Percentiles rank a stretch among this genome's conserved stretches.
phyloP scores from a whole-genome alignment of 2,797 vertebrate genomes.

The Neosilurus hyrtlii region DNA sequence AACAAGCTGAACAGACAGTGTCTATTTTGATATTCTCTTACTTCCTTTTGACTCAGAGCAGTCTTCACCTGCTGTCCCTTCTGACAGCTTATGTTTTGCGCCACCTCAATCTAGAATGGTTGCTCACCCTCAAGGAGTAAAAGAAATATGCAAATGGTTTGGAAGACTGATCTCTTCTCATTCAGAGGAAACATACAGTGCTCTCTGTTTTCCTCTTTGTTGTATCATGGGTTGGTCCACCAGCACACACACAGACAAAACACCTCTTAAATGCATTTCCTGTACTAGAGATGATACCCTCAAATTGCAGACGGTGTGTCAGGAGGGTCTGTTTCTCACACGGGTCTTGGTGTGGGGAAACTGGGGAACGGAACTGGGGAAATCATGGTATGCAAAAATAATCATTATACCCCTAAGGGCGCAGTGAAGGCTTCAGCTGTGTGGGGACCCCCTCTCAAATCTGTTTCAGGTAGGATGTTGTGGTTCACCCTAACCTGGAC shows the following conservation, averaged over 20 bases:
- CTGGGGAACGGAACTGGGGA: too few species aligned
- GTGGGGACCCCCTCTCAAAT: not conserved
- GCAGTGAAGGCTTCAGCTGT: not conserved
- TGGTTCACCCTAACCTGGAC: not conserved
- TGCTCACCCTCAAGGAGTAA: not conserved
- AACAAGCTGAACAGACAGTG: not conserved
- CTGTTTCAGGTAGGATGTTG: not conserved
- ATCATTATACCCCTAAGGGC: not conserved
- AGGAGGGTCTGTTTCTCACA: not conserved
- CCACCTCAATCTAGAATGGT: slow-evolving; percentile 4
- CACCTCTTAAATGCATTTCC: not conserved
- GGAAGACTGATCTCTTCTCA: slow-evolving; percentile 1
- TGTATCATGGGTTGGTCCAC: not conserved
- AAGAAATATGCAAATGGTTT: slow-evolving; percentile 23
- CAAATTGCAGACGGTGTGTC: not conserved
- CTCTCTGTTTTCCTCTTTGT: not conserved
- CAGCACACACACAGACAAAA: not conserved
- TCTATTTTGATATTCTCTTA: not conserved
- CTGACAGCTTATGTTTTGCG: not conserved
- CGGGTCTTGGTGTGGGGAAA: not conserved
- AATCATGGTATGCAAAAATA: not conserved
- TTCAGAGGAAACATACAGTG: not conserved
- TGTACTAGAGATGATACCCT: not conserved
- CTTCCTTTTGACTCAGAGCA: slow-evolving; percentile 3
- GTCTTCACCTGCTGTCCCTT: slow-evolving; percentile 5